Percentiles rank a stretch among this genome's conserved stretches.
phyloP scores from a whole-genome alignment of 1,140 invertebrate species.

The Panulirus ornatus region DNA sequence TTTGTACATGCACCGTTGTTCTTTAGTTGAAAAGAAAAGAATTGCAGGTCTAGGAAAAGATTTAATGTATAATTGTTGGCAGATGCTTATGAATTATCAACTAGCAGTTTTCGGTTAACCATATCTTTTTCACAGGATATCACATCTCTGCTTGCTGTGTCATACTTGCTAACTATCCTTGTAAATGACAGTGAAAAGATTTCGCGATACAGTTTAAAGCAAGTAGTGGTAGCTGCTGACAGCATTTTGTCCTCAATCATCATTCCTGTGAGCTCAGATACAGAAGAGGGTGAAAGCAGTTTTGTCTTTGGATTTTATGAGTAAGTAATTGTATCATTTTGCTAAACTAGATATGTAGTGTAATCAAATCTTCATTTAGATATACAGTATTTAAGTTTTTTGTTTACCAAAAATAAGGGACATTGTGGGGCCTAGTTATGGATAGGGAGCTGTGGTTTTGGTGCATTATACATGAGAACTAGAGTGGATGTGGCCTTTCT shows the following conservation, averaged over 20 bases:
- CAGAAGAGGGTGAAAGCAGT: neutral
- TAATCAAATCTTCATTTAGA: neutral
- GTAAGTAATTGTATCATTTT: constrained; percentile 11
- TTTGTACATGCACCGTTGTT: too few species aligned
- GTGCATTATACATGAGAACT: too few species aligned
- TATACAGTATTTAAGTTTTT: neutral
- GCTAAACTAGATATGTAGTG: too few species aligned
- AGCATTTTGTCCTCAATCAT: constrained; percentile 3
- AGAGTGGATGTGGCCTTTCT: too few species aligned
- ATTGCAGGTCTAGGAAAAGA: too few species aligned
- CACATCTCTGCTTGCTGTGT: constrained; percentile 32
- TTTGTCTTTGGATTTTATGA: neutral
- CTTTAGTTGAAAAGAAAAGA: too few species aligned
- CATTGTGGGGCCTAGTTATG: too few species aligned
- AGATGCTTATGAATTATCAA: too few species aligned
- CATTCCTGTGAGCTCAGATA: neutral
- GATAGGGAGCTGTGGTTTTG: too few species aligned
- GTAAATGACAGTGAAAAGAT: constrained; percentile 56
- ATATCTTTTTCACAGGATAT: constrained; percentile 55
- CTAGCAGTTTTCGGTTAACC: too few species aligned
- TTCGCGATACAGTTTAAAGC: constrained; percentile 50
- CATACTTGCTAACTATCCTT: constrained; percentile 39
- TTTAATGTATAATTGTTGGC: too few species aligned
- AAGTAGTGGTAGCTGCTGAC: constrained; percentile 31
- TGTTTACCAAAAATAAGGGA: neutral